These are phyloP conservation scores for Drosophila subobscura DNA, from an alignment of 1,140 invertebrate genomes.

Conservation along the genomic window DNA sequence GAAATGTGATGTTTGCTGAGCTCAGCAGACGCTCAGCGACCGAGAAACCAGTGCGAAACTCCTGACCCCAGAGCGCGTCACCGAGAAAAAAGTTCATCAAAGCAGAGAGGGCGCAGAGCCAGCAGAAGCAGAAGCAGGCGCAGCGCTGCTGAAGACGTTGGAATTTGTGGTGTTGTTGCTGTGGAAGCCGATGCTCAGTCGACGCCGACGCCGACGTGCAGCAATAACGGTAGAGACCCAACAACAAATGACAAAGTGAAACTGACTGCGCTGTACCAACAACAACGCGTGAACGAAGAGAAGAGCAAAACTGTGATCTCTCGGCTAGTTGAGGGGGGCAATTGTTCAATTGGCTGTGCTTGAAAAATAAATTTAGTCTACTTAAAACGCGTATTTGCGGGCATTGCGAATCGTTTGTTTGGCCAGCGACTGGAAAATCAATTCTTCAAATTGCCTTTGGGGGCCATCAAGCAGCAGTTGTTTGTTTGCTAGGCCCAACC, in stretches of 20 bases:
- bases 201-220: constrained; percentile 45
- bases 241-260: constrained; percentile 79
- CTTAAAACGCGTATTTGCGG: constrained; percentile 67
- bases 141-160: constrained; percentile 67
- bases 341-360: constrained; percentile 80
- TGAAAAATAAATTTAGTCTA: constrained; percentile 67
- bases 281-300: constrained; percentile 45
- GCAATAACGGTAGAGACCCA: constrained; percentile 68
- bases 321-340: constrained; percentile 45
- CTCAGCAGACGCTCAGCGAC: constrained; percentile 51
- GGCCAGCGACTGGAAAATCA: constrained; percentile 72
- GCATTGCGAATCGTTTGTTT: constrained; percentile 55
- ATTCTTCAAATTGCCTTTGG: constrained; percentile 65
- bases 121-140: constrained; percentile 33
- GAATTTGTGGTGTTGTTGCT: constrained; percentile 56
- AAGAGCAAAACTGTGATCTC: constrained; percentile 75
- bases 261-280: constrained; percentile 60
- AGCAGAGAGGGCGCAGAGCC: constrained; percentile 34
- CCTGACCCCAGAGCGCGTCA: constrained; percentile 59
- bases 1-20: constrained; percentile 64
- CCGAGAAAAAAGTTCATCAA: constrained; percentile 45
- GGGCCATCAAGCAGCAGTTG: constrained; percentile 68
- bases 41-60: constrained; percentile 55
- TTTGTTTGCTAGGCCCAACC: constrained; percentile 65
- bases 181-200: constrained; percentile 44